Evolutionary conservation across 2,113 vertebrate species (phyloP).

Genomic region (Vanacampus margaritifer): DNA sequence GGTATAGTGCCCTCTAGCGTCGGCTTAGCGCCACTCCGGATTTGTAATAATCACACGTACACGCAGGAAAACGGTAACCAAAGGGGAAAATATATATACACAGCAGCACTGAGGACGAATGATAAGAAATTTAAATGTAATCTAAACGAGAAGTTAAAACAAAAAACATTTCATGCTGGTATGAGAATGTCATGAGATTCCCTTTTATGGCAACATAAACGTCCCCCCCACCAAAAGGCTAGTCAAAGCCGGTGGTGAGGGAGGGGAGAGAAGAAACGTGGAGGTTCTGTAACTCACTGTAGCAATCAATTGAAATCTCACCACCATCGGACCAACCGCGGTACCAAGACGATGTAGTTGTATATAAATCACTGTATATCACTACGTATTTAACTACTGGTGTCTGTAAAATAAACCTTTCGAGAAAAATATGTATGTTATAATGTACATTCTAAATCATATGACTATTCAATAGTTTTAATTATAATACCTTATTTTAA

Average conservation of each 20-base stretch:
- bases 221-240: constrained; percentile 25
- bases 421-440: too few species aligned
- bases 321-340: constrained; percentile 54
- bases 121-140: too few species aligned
- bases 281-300: constrained; percentile 66
- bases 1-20: too few species aligned
- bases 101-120: neutral
- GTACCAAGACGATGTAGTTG: fast-evolving
- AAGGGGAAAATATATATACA: neutral
- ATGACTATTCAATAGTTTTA: neutral
- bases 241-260: constrained; percentile 53
- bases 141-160: neutral
- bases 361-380: neutral
- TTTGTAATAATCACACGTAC: too few species aligned
- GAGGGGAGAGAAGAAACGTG: constrained; percentile 64
- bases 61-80: too few species aligned
- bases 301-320: constrained; percentile 66
- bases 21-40: too few species aligned
- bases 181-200: too few species aligned
- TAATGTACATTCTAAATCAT: neutral
- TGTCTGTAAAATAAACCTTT: neutral
- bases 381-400: neutral
- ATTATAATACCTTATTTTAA: neutral
- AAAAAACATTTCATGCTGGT: too few species aligned
- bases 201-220: too few species aligned